phyloP scores from a whole-genome alignment of 2,113 vertebrate species.

The Etheostoma spectabile region DNA sequence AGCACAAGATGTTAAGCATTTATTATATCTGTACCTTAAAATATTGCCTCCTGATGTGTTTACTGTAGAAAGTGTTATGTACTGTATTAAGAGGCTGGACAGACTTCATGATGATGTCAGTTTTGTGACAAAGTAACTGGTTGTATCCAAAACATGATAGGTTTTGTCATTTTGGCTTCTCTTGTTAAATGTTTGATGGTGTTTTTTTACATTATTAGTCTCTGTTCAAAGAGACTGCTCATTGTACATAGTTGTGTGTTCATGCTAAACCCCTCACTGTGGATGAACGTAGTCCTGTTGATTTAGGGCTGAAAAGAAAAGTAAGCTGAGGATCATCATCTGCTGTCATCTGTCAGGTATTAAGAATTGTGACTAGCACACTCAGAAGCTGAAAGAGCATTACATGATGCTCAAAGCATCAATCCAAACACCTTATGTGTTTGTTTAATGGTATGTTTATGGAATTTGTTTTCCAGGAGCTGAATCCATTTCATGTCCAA shows the following conservation, averaged over 20 bases:
- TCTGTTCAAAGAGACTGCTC: slow-evolving; percentile 63
- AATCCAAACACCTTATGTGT: background rate
- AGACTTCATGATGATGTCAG: background rate
- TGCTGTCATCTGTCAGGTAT: slow-evolving; percentile 18
- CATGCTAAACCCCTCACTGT: slow-evolving; percentile 16
- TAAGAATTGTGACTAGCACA: background rate
- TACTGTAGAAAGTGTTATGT: slow-evolving; percentile 19
- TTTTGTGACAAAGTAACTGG: slow-evolving; percentile 20
- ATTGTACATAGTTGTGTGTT: slow-evolving; percentile 12
- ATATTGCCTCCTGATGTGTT: slow-evolving; percentile 25
- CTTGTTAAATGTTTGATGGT: slow-evolving; percentile 31
- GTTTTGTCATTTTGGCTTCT: slow-evolving; percentile 13
- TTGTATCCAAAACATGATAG: slow-evolving; percentile 15
- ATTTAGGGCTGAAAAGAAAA: background rate
- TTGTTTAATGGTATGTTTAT: background rate
- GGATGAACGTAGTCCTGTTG: background rate
- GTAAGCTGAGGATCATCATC: background rate
- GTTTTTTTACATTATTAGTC: slow-evolving; percentile 23
- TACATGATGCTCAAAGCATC: slow-evolving; percentile 1
- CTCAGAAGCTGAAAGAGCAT: background rate
- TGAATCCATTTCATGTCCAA: background rate
- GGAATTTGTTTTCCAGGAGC: background rate
- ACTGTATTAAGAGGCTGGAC: slow-evolving; percentile 4
- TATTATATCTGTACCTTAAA: slow-evolving; percentile 21
- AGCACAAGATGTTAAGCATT: background rate